Percentiles rank a stretch among this genome's conserved stretches.
Evolutionary conservation across 2,888 invertebrate species (phyloP).

Genomic region (Conops quadrifasciatus): DNA sequence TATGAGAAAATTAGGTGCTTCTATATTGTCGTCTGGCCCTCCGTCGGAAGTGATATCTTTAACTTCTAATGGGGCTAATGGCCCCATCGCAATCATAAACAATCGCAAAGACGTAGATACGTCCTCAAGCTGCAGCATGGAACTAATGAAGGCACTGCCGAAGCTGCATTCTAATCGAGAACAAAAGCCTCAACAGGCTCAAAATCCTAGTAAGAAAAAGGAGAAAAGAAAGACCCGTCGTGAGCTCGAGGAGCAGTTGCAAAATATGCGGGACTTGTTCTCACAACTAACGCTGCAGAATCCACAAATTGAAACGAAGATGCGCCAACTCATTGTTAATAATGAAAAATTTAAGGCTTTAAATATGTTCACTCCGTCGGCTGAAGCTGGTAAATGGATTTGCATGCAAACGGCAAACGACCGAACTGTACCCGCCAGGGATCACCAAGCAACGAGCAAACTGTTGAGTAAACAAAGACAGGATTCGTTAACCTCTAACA

Average conservation of each 20-base stretch:
- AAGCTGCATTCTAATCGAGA: conserved; percentile 1
- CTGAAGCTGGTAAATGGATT: not conserved
- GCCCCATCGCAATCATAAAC: not conserved
- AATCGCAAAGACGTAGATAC: conserved; percentile 4
- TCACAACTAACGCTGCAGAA: conserved; percentile 38
- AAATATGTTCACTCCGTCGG: conserved; percentile 36
- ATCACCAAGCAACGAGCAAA: not conserved
- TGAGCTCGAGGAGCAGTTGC: conserved; percentile 45
- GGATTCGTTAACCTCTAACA: conserved; percentile 31
- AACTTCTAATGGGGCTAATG: not conserved
- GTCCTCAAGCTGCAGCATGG: conserved; percentile 14
- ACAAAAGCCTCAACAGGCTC: conserved; percentile 4
- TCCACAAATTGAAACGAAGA: conserved; percentile 42
- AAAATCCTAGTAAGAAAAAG: not conserved
- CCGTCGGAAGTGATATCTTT: not conserved
- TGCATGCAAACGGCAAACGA: not conserved
- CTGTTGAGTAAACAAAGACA: conserved; percentile 10
- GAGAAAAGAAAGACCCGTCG: conserved; percentile 33
- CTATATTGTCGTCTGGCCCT: not conserved
- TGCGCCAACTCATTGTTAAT: conserved; percentile 43
- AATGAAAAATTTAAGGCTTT: conserved; percentile 48
- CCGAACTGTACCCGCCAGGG: not conserved
- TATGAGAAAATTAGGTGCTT: conserved; percentile 18
- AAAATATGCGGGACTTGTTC: conserved; percentile 46
- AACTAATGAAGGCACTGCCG: not conserved